Evolutionary conservation across 2,797 vertebrate genomes (phyloP), one percentile per base, ranked within the genome.

Genomic region (Eidolon dupreanum): DNA sequence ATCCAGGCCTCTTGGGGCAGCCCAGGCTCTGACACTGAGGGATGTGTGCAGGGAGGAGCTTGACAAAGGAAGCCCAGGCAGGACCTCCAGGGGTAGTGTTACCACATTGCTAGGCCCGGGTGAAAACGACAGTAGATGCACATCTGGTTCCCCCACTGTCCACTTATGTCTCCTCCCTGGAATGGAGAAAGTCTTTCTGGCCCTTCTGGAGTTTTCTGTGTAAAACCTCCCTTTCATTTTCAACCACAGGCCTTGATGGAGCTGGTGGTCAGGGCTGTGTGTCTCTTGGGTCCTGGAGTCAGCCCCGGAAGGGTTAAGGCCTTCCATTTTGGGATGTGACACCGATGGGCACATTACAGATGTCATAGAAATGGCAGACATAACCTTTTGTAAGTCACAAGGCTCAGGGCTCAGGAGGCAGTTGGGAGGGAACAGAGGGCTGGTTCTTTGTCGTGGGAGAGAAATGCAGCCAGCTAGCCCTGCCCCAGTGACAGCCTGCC

Each of bases 291-390:
- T 19, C 75, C 83, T 33, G 95, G 81, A 97, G 81, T 78, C 3
- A 89, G 97, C 49, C 28, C 92, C 94, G 57, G 74, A 98, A 97
- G 98, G 97, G 98, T 98, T 99, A 98, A 98, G 89, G 88, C 93
- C 98, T 98, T 98, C 98, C 98, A 98, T 99, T 99, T 99, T 98
- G 98, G 98, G 98, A 98, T 98, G 98, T 98, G 98, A 98, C 97
- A 97, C 98, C 94, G 92, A 98, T 98, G 98, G 98, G 97, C 98
- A 98, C 92, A 92, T 98, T 98, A 46, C 97, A 97, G 97, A 98
- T 98, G 98, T 97, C 97, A 98, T 98, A 97, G 98, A 98, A 98
- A 98, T 98, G 98, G 98, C 98, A 98, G 98, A 90, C 84, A 92
- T 98, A 98, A 98, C 98, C 98, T 98, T 98, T 98, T 93, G 41